A percentile compares a stretch with the other conserved stretches of the same genome.
These are phyloP conservation scores for Tetrax tetrax DNA, from an alignment of 2,113 vertebrate genomes.

Conservation along the genomic window DNA sequence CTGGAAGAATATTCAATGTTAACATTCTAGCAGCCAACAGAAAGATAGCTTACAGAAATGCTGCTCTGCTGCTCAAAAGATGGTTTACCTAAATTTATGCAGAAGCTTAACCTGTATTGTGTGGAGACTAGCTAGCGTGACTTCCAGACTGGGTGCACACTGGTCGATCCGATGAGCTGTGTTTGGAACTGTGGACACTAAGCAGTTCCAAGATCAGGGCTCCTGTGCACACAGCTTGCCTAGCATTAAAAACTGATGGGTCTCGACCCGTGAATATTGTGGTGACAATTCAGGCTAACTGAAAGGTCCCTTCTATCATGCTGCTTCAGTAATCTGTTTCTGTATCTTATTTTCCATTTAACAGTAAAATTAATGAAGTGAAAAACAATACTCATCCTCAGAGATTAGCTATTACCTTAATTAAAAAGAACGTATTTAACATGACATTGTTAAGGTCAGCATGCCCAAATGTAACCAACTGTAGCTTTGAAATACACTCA, in stretches of 20 bases:
- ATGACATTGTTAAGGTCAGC: neutral
- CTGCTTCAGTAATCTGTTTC: neutral
- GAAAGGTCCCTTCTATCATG: neutral
- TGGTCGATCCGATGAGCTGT: accelerated
- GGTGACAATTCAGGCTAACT: neutral
- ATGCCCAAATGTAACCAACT: neutral
- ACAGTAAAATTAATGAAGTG: slow-evolving; percentile 19
- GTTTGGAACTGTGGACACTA: neutral
- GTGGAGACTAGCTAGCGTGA: neutral
- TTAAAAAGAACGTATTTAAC: slow-evolving; percentile 43
- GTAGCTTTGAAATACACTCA: slow-evolving; percentile 17
- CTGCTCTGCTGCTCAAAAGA: neutral
- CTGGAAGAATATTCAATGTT: neutral
- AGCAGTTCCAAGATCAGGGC: accelerated
- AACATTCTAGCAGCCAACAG: neutral
- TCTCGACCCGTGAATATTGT: neutral
- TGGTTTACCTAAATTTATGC: neutral
- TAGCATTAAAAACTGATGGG: neutral
- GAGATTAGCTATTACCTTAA: slow-evolving; percentile 9
- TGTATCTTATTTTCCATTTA: neutral
- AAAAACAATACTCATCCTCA: neutral
- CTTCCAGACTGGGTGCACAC: neutral
- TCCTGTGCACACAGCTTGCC: neutral
- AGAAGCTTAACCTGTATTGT: neutral
- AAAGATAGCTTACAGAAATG: neutral